Evolutionary conservation across 2,113 vertebrate species (phyloP), one percentile per base, ranked within the genome.

Genomic region (Marmota flaviventris): DNA sequence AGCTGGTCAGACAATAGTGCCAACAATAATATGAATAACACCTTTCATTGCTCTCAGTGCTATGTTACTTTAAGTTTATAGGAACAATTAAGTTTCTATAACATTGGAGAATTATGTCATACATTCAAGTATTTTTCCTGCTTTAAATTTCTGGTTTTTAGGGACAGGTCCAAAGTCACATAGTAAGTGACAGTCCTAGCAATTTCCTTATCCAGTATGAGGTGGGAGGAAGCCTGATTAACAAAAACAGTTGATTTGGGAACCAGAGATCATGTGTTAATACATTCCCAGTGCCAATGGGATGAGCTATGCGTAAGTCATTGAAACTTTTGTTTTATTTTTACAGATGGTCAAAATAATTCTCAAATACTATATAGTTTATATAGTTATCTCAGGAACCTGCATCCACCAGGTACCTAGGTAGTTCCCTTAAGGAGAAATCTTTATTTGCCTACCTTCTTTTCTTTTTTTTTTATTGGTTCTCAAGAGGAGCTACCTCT

Each of bases 331-430:
- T 34, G 25, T 13, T 86, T 89, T 14, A 24, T 61, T 81, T 93
- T 91, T 73, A 82, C 2, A 81, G 42, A 73, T 93, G 39, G 85
- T 67, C 58, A 73, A 91, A 93, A 20, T 29, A 48, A 88, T 42
- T 91, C 61, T 89, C 45, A 63, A 65, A n/a, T 32, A 53, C 42
- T 37, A 51, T 58, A 7, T 70, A 63, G 67, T 81, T 92, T 72
- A 77, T 5, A 63, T 14, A 25, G 45, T 13, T 94, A 2, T 82
- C 89, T 89, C 42, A 63, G 45, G 25, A 4, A 82, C 25, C 20
- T 87, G 32, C 10, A 32, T 72, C 25, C 8, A 75, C 12, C 8
- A 79, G 29, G 9, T 88, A 4, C 20, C 24, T 87, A 65, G 4
- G 37, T 7, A 72, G 4, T 75, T 90, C 10, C 39, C 17, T 79